Evolutionary conservation across 2,797 vertebrate genomes (phyloP), one percentile per base, ranked within the genome.

Genomic region (Clarias fuscus): DNA sequence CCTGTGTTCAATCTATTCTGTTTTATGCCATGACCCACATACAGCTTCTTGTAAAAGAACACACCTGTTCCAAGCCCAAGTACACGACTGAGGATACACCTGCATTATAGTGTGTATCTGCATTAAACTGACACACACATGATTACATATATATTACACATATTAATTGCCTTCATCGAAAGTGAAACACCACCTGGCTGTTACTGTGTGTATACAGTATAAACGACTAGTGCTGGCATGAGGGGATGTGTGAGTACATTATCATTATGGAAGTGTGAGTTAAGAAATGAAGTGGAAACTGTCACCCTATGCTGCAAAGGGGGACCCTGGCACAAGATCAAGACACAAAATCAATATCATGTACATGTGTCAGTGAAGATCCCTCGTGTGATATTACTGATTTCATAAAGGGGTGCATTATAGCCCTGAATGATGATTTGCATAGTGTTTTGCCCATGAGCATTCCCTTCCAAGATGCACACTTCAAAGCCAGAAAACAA

Each of bases 401-500:
- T 91, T 91, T 89, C 71, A 87, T 83, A 85, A 4, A 73, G 76
- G 65, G 83, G 83, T 30, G 18, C 37, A 73, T 62, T 59, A 67
- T 43, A 86, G 71, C 87, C 88, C 86, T 88, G 82, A 83, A 84
- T 85, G 22, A 61, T 87, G 83, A 92, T 92, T 90, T 92, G 89
- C 90, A 91, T 93, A 89, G 73, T 88, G 85, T 89, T 90, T 84
- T 87, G 75, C 86, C n/a, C n/a, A n/a, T n/a, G n/a, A 85, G 88
- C 82, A 86, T 71, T 62, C 84, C 73, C 56, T 86, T 90, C 90
- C 90, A 88, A 91, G 90, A 91, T 87, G 82, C 65, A 88, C 88
- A 90, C 90, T 91, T 92, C 91, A 91, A 92, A 92, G 90, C 70
- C 48, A 62, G 53, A 79, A 88, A 91, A 90, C 88, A 89, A 90